Evolutionary conservation across 2,888 invertebrate genomes (phyloP), one percentile per base, ranked within the genome.

Genomic region (Thecocarcelia acutangulata): DNA sequence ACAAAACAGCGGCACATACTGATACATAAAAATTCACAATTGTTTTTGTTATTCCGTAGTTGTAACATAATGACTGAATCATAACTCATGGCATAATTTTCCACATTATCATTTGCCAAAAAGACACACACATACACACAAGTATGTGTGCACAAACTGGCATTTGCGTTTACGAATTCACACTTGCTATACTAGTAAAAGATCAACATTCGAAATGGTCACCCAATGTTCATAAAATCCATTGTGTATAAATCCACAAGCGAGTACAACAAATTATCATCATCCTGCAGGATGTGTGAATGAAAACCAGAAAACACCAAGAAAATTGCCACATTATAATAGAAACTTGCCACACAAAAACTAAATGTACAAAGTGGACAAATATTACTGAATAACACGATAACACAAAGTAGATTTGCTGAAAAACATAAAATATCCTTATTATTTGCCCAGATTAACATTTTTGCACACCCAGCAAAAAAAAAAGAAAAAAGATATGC

Each of bases 361-460:
- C 61, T 21, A 46, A 68, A 56, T 64, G 37, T 28, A 87, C 87
- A 87, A 88, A 89, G 87, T 88, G 87, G 87, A 88, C 89, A 89
- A 88, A 89, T 88, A 87, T 59, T 63, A 54, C 46, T 48, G 42
- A 52, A 48, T 58, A 42, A 21, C 33, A 37, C 15, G 9, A 46
- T 40, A 28, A n/a, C 37, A 17, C 5, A n/a, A 17, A 44, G 42
- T 58, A 72, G 12, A 75, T 48, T 66, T 64, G 21, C 58, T 33
- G 33, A 42, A 54, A 66, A 74, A 68, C 86, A 87, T 88, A 88
- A 85, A 88, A 88, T 89, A 89, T 89, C 89, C 89, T 89, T 87
- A 89, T 89, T 89, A 69, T 59, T 54, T 37, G 44, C 24, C 88
- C 88, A 86, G 87, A 85, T 84, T 83, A 85, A 86, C 87, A 84